Base-by-base conservation (phyloP, 2,113 vertebrate genomes). In the Psophia crepitans region DNA sequence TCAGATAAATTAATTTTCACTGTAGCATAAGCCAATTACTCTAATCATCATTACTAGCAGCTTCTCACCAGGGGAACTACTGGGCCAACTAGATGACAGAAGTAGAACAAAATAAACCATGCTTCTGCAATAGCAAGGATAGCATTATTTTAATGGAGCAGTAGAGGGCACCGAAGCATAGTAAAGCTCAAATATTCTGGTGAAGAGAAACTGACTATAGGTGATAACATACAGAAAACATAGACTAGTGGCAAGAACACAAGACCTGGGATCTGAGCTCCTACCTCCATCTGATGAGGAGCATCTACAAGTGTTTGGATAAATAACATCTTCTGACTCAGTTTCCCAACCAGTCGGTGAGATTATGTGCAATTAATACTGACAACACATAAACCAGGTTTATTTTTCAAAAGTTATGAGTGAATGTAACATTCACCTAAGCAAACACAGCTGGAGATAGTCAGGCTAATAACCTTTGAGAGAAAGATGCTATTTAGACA, bases 81-180 rank as follows among this genome's bases (percentile, higher is more conserved):
- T 0, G 0, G 23, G 19, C 12, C 58, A 66, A n/a, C 19, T 24
- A 66, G 15, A 5, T 66, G 51, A 14, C 28, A 14, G 43, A 46
- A 12, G 17, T 3, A 79, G 12, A 77, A 69, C 12, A 56, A 77
- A 83, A 41, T 12, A 4, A 51, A 33, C 20, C 37, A 2, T 2
- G n/a, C 11, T 61, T 78, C 68, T 41, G 3, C 2, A 14, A 44
- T 0, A 76, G 74, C 46, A 64, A 75, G 88, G 73, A 84, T 68
- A 95, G 96, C 95, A 96, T 65, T 97, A 90, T 96, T 95, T 92
- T 46, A 86, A 41, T 0, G 20, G 80, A 93, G 90, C 96, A 95
- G 92, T 53, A 96, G 96, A 97, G 95, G 95, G 96, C 96, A 97
- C 89, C 77, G 95, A 93, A 96, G 88, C 93, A 78, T 76, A 97